Evolutionary conservation across 1,140 invertebrate genomes (phyloP), one percentile per base, ranked within the genome.

Genomic region (Chelonus insularis): DNA sequence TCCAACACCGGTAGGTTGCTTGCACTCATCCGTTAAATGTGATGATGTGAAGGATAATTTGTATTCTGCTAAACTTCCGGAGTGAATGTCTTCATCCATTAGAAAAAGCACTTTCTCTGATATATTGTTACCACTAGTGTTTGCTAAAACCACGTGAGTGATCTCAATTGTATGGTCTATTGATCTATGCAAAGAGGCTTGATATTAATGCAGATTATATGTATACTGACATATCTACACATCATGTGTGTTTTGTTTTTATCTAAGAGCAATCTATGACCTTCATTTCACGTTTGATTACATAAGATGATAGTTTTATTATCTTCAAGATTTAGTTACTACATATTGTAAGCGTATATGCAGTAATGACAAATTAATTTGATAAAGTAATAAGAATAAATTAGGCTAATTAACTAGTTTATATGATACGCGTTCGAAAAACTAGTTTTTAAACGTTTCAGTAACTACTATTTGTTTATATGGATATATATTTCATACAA

Each of bases 1-100:
- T 76, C 79, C 7, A 80, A 81, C 29, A 62, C 55, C 32, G 58
- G 50, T 65, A 45, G 59, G 60, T 48, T 25, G 4, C n/a, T 23
- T 18, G 37, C 14, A 48, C n/a, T 56, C 23, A 57, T 62, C 29
- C 36, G 54, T 48, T 16, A 50, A 52, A 64, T 52, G 8, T 29
- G 55, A 47, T 62, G 36, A 45, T 50, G 41, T 41, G 9, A 9
- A 23, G 4, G 14, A 12, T 21, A 54, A 61, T 55, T 54, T 48
- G 43, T 60, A 34, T 29, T 12, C 23, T 14, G 21, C 16, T 36
- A 14, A 51, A 50, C 37, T 52, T 52, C 48, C 14, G 36, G 16
- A 43, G 48, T 52, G 48, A 60, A 52, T 52, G 58, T 60, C 58
- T 60, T 60, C 36, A 60, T 60, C 21, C 21, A 32, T 51, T 34